Evolutionary conservation across 2,113 vertebrate species (phyloP).

Genomic region (Hirundichthys speculiger): DNA sequence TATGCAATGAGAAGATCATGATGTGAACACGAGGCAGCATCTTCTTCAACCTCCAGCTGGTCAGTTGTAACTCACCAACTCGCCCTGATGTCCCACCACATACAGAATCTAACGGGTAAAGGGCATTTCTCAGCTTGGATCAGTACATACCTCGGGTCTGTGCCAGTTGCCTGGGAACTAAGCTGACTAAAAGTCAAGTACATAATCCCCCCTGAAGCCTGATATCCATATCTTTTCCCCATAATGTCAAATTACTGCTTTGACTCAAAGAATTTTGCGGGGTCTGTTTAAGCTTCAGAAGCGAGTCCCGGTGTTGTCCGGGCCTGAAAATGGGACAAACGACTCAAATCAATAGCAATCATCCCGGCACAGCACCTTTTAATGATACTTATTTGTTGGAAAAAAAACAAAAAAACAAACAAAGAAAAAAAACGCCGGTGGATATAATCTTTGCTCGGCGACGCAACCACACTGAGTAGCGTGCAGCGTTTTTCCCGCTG

Average conservation of each 20-base stretch:
- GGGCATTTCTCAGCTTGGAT: not conserved
- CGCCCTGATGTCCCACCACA: conserved; percentile 1
- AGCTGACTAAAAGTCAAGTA: no score
- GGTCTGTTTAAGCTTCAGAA: conserved; percentile 10
- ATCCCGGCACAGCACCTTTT: conserved; percentile 9
- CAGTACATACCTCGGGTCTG: not conserved
- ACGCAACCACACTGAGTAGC: no score
- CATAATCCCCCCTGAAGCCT: not conserved
- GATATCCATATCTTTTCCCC: not conserved
- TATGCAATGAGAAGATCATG: not conserved
- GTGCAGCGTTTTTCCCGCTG: conserved; percentile 35
- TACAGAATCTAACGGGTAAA: not conserved
- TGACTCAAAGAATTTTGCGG: not conserved
- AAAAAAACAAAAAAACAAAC: not conserved
- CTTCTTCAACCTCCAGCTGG: not conserved
- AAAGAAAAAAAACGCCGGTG: conserved; percentile 5
- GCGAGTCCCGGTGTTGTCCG: not conserved
- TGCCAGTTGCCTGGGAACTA: not conserved
- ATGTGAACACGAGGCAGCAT: no score
- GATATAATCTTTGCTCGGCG: conserved; percentile 28
- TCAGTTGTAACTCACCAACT: conserved; percentile 1
- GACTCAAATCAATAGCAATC: conserved; percentile 44
- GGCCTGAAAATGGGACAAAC: not conserved
- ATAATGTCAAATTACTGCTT: not conserved
- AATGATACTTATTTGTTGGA: conserved; percentile 11